These are phyloP conservation scores for Drosophila cracens DNA, from an alignment of 2,888 invertebrate genomes.

Conservation along the genomic window DNA sequence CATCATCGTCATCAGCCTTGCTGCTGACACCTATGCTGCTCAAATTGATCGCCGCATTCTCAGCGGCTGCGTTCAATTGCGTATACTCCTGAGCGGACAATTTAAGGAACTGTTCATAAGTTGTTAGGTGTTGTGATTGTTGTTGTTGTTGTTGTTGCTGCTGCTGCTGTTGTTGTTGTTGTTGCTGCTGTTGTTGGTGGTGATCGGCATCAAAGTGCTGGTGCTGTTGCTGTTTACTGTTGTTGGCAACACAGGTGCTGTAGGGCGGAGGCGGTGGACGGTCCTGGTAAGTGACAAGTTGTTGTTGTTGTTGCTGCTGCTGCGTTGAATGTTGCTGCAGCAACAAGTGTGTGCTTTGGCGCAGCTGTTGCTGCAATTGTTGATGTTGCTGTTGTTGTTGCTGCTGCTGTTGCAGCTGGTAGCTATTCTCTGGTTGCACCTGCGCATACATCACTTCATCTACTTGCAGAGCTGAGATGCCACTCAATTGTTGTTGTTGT, in stretches of 20 bases:
- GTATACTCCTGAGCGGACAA: conserved; percentile 74
- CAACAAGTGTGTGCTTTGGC: conserved; percentile 35
- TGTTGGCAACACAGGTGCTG: conserved; percentile 42
- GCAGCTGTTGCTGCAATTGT: conserved; percentile 35
- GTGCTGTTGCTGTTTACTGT: conserved; percentile 42
- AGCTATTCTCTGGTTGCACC: conserved; percentile 45
- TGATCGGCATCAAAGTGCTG: conserved; percentile 16
- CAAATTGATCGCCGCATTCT: conserved; percentile 70
- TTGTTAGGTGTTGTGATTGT: conserved; percentile 60
- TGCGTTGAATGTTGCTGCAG: conserved; percentile 31
- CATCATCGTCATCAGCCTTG: conserved; percentile 31
- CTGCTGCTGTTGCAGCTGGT: conserved; percentile 41
- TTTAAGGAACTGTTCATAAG: conserved; percentile 80
- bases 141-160: conserved; percentile 28
- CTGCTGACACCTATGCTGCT: conserved; percentile 55
- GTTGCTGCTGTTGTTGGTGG: conserved; percentile 40
- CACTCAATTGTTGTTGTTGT: conserved; percentile 37
- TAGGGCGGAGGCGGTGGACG: conserved; percentile 73
- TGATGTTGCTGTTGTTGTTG: conserved; percentile 42
- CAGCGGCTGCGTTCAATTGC: conserved; percentile 52
- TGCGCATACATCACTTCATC: conserved; percentile 63
- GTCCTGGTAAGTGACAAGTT: conserved; percentile 55
- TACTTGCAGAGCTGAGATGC: conserved; percentile 49
- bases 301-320: conserved; percentile 21
- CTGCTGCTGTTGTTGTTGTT: conserved; percentile 7